Conservation (phyloP, 2,797 vertebrate genomes). For the Hozukius guyotensis region DNA sequence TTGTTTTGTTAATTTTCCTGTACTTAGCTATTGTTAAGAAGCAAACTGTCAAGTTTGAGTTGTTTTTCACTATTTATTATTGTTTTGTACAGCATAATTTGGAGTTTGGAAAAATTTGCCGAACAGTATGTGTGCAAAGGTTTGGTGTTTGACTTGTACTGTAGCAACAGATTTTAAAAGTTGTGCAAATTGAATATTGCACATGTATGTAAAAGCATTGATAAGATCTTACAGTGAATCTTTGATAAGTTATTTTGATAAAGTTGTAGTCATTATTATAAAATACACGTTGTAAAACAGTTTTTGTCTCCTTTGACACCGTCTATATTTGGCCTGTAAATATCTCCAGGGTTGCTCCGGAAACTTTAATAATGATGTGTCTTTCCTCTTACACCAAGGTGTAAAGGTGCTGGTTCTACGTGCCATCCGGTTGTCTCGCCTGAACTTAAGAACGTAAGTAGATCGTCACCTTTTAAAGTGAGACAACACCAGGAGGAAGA, state of each 20-base stretch:
- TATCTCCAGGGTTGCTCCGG: not conserved
- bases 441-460: conserved; percentile 4
- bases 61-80: not conserved
- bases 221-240: not conserved
- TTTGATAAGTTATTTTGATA: not conserved
- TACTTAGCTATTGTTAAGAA: not conserved
- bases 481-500: not conserved
- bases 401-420: not conserved
- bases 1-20: not conserved
- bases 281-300: not conserved
- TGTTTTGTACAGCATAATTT: not conserved
- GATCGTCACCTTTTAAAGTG: not conserved
- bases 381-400: not conserved
- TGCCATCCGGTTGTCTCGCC: conserved; percentile 12
- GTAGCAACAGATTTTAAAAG: not conserved
- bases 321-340: not conserved
- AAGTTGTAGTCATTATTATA: not conserved
- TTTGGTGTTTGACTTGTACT: not conserved
- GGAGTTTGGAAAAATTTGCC: not conserved
- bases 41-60: not conserved
- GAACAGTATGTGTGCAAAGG: not conserved
- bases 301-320: not conserved
- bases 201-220: not conserved
- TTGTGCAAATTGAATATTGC: not conserved
- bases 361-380: not conserved